Evolutionary conservation across 35 echinoderm and acorn worm genomes (phyloP).

Genomic region (Apostichopus californicus): DNA sequence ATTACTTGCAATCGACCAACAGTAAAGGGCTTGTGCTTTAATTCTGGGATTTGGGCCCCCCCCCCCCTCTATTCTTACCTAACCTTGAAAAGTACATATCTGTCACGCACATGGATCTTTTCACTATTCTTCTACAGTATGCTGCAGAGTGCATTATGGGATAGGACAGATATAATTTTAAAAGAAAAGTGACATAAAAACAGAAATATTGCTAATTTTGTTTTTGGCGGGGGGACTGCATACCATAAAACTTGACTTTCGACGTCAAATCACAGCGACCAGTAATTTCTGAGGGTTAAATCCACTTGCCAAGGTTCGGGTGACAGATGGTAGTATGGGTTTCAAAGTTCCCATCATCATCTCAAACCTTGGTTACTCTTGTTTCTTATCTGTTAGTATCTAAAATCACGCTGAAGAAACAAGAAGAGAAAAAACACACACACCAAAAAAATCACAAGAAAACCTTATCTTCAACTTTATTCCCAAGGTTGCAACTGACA

Average conservation of each 20-base stretch:
- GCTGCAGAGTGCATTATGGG: too few species aligned
- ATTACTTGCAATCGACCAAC: too few species aligned
- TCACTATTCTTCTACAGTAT: too few species aligned
- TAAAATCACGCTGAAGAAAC: background rate
- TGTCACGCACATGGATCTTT: too few species aligned
- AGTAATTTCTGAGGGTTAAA: background rate
- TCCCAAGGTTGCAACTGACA: slow-evolving; percentile 44
- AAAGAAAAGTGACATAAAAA: too few species aligned
- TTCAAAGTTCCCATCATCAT: background rate
- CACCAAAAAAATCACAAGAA: background rate
- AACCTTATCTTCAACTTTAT: background rate
- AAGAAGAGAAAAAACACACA: background rate
- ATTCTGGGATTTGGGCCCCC: too few species aligned
- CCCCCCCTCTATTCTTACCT: too few species aligned
- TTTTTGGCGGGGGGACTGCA: background rate
- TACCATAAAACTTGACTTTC: background rate
- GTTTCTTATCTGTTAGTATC: background rate
- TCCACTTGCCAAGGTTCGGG: background rate
- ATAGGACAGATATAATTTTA: too few species aligned
- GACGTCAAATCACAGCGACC: background rate
- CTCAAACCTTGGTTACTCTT: background rate
- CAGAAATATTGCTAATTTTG: too few species aligned
- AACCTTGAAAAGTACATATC: too few species aligned
- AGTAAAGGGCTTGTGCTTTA: too few species aligned
- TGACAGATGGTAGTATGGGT: background rate